phyloP scores from a whole-genome alignment of 2,888 invertebrate genomes.

The Chromoteleia sp. region DNA sequence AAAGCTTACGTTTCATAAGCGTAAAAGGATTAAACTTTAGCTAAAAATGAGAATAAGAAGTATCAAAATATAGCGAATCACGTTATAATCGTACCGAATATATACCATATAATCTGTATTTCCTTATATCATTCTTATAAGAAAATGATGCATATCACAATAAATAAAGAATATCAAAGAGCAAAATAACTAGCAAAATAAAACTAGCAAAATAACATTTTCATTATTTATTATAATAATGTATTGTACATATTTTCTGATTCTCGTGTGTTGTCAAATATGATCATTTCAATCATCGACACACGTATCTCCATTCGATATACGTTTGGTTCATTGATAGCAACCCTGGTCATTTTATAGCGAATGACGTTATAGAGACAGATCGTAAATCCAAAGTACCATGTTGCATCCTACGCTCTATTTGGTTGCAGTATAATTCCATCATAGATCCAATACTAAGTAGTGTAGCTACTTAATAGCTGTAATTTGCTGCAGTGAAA shows the following conservation, averaged over 20 bases:
- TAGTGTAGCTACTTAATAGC: not conserved
- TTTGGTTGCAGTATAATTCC: not conserved
- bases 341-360: constrained; percentile 4
- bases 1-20: too few relatives aligned
- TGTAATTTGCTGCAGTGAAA: constrained; percentile 6
- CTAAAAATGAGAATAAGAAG: too few relatives aligned
- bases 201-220: too few relatives aligned
- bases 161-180: too few relatives aligned
- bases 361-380: not conserved
- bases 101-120: too few relatives aligned
- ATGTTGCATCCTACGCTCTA: not conserved
- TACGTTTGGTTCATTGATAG: not conserved
- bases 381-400: not conserved
- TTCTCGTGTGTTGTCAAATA: not conserved
- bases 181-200: too few relatives aligned
- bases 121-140: too few relatives aligned
- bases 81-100: too few relatives aligned
- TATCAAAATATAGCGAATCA: too few relatives aligned
- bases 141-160: too few relatives aligned
- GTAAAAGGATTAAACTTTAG: too few relatives aligned
- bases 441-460: not conserved
- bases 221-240: not conserved
- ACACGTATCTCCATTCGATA: not conserved
- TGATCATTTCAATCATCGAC: not conserved
- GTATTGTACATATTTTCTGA: not conserved